Base-by-base conservation (phyloP, 2,113 vertebrate genomes). In the Corythornis madagascariensis region DNA sequence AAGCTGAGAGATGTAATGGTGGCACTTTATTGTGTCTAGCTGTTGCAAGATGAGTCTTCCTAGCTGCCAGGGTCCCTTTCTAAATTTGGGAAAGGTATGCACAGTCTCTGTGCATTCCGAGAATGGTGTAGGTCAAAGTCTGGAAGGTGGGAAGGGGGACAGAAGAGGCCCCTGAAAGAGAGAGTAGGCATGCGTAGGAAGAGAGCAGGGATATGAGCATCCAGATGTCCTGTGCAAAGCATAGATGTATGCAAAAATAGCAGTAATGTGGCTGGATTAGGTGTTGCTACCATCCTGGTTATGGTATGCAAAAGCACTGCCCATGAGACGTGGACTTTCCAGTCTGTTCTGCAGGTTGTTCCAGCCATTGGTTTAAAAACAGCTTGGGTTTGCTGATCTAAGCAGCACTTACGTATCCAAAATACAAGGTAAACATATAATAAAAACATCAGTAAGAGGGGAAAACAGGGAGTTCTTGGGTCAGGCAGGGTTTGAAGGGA, bases 291-390 rank as follows among this genome's bases (percentile, higher is more conserved):
- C 13, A 16, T 5, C 4, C 21, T 50, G 61, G 14, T 64, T 13
- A 5, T 2, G 17, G 16, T 10, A 9, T 4, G 9, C 17, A 43
- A 9, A 25, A 43, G 45, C 3, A 0, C 26, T 35, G 16, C 29
- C 67, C 5, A 1, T 9, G 31, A 31, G 15, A 19, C 2, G 11
- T 26, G 25, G 45, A 13, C 14, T 83, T 61, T 2, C 3, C 16
- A 9, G 3, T 18, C 22, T 14, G 2, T 43, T 78, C n/a, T 69
- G 14, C 13, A 24, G 3, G 3, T 20, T 50, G 9, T 17, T 13
- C 24, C 13, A 2, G 52, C 26, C 13, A 2, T 24, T 45, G 4
- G 21, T 65, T 33, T 50, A 76, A 82, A 63, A 38, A 11, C 25
- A 74, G 25, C 28, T 66, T 50, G 26, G 6, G 10, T 69, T 43